Conservation (phyloP, 2,113 vertebrate genomes). For the Aegithalos caudatus region DNA sequence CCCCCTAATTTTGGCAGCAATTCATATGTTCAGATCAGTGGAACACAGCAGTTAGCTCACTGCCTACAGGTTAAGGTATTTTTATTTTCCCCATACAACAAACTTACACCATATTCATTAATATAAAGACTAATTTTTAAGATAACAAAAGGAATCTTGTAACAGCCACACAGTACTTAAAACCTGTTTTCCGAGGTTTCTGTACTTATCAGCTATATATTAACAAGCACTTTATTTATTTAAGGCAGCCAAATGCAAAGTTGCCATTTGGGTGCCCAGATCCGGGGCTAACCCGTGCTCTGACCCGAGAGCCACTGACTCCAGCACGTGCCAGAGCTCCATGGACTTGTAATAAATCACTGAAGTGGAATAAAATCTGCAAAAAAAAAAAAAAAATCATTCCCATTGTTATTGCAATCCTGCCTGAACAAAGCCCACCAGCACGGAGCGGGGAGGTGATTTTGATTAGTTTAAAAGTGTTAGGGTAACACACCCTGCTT, state of each 20-base stretch:
- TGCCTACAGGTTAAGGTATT: neutral
- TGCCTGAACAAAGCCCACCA: neutral
- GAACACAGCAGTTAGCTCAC: neutral
- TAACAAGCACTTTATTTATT: neutral
- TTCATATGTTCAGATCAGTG: neutral
- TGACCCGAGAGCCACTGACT: neutral
- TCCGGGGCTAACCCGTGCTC: neutral
- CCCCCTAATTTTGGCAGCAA: neutral
- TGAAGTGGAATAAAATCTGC: neutral
- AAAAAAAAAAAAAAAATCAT: conserved; percentile 50
- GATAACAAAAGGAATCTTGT: neutral
- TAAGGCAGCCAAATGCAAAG: neutral
- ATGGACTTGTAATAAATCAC: neutral
- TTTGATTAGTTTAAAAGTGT: conserved; percentile 3
- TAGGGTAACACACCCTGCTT: neutral
- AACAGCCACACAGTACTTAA: neutral
- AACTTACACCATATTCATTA: neutral
- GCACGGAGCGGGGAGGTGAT: neutral
- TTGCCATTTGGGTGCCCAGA: neutral
- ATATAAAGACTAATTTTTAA: neutral
- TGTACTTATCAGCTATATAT: neutral
- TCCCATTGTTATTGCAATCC: neutral
- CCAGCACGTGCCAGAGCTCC: neutral
- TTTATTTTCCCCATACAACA: neutral
- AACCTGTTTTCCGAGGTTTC: neutral